Evolutionary conservation across 2,797 vertebrate species (phyloP).

Genomic region (Sylvia borin): DNA sequence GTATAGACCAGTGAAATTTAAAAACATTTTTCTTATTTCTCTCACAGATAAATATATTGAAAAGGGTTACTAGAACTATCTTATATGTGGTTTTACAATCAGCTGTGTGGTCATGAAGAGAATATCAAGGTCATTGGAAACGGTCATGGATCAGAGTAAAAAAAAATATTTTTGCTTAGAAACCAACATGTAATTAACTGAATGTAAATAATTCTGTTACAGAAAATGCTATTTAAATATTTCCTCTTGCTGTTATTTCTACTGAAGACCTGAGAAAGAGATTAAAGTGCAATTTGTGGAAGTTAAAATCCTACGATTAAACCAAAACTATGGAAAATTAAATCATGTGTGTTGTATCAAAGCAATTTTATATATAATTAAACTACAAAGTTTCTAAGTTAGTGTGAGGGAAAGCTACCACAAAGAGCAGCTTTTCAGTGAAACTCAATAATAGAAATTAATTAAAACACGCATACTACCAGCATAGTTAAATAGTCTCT

Average conservation of each 20-base stretch:
- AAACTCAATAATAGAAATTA: not conserved
- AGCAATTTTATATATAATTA: not conserved
- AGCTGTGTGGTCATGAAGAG: not conserved
- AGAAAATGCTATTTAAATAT: not conserved
- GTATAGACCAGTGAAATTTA: not conserved
- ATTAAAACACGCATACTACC: not conserved
- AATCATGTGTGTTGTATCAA: not conserved
- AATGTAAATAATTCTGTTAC: not conserved
- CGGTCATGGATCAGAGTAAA: not conserved
- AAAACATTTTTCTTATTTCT: not conserved
- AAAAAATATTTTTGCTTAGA: not conserved
- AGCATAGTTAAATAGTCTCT: not conserved
- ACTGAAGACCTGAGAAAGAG: not conserved
- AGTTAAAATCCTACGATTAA: not conserved
- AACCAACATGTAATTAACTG: not conserved
- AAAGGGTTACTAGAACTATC: not conserved
- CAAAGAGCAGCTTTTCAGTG: rapidly evolving
- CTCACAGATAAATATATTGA: not conserved
- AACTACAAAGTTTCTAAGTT: not conserved
- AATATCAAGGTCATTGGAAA: not conserved
- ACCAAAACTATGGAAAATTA: not conserved
- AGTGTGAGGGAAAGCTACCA: not conserved
- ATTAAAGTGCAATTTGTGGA: not conserved
- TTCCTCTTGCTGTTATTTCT: not conserved
- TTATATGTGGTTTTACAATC: not conserved